A percentile compares a stretch with the other conserved stretches of the same genome.
phyloP scores from a whole-genome alignment of 1,140 invertebrate genomes.

The Acromyrmex heyeri region DNA sequence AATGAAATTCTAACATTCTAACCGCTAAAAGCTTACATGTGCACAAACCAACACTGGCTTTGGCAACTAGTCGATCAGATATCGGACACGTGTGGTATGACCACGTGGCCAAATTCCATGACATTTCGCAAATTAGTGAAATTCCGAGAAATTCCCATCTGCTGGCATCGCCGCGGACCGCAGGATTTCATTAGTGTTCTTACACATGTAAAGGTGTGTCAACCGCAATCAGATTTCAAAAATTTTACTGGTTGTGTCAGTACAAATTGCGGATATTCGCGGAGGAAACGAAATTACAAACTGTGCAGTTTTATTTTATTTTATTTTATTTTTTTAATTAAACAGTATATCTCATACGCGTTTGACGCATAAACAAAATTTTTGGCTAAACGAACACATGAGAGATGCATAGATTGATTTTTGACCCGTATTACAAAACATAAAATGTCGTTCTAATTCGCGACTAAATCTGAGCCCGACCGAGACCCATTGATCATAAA shows the following conservation, averaged over 20 bases:
- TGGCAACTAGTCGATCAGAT: constrained; percentile 40
- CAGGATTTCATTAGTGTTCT: constrained; percentile 60
- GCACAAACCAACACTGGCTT: constrained; percentile 6
- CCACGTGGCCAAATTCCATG: constrained; percentile 58
- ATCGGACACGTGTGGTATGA: constrained; percentile 58
- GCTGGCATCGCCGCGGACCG: constrained; percentile 23
- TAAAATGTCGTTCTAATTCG: constrained; percentile 52
- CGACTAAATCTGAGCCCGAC: neutral
- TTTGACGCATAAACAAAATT: neutral
- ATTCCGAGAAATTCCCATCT: constrained; percentile 60
- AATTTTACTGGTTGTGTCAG: neutral
- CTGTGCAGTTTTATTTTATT: neutral
- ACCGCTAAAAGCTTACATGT: constrained; percentile 36
- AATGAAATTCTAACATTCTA: neutral
- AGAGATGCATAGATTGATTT: constrained; percentile 11
- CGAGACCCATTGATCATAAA: constrained; percentile 50
- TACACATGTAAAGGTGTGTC: constrained; percentile 43
- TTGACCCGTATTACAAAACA: constrained; percentile 11
- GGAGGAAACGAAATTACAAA: neutral
- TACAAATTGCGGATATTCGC: neutral
- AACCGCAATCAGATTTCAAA: constrained; percentile 22
- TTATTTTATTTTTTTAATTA: neutral
- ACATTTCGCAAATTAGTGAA: constrained; percentile 64
- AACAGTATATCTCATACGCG: neutral
- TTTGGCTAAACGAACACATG: neutral